These are phyloP conservation scores for Philaethria dido DNA, from an alignment of 2,888 invertebrate species.

Conservation along the genomic window DNA sequence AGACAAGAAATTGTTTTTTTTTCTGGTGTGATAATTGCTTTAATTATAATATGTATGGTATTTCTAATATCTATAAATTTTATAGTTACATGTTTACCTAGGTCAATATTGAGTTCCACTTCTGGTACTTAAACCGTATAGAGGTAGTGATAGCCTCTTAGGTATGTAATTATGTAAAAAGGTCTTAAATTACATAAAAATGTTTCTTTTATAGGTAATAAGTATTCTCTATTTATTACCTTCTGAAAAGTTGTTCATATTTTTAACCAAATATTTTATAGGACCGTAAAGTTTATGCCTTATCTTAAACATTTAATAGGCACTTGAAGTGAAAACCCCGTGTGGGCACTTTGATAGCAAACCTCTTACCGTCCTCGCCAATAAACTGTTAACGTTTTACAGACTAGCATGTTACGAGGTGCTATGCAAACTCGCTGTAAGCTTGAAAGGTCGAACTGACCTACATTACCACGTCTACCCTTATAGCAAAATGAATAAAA, in stretches of 20 bases:
- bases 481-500: neutral
- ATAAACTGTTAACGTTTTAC: slow-evolving; percentile 41
- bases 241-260: neutral
- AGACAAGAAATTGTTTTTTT: too few species aligned
- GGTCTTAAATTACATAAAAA: neutral
- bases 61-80: too few species aligned
- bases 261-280: slow-evolving; percentile 10
- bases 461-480: slow-evolving; percentile 33
- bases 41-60: too few species aligned
- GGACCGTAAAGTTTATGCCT: neutral
- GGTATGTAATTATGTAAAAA: neutral
- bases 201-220: neutral
- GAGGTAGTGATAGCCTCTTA: too few species aligned
- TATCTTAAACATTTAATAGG: slow-evolving; percentile 32
- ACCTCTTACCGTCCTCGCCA: slow-evolving; percentile 32
- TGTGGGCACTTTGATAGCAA: slow-evolving; percentile 35
- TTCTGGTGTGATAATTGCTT: too few species aligned
- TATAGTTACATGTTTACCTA: too few species aligned
- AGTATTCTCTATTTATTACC: too few species aligned
- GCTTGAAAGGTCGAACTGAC: slow-evolving; percentile 39
- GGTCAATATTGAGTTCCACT: too few species aligned
- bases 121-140: too few species aligned
- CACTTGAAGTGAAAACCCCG: slow-evolving; percentile 37
- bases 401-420: slow-evolving; percentile 35
- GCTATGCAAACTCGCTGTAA: slow-evolving; percentile 27